A percentile compares a stretch with the other conserved stretches of the same genome.
phyloP scores from a whole-genome alignment of 2,797 vertebrate species.

The Hippocampus kuda region DNA sequence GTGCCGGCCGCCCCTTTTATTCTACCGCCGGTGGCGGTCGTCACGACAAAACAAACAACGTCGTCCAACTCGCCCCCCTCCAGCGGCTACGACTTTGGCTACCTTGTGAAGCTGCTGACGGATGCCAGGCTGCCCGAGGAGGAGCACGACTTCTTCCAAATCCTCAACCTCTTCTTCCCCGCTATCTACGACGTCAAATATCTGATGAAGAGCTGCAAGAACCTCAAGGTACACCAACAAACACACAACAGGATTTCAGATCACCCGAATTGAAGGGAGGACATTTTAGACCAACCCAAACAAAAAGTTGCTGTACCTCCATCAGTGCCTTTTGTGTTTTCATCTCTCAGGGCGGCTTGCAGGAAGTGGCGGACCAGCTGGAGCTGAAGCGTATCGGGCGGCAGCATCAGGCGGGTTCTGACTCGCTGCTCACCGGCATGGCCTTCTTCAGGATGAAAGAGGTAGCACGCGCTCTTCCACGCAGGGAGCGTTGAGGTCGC shows the following conservation, averaged over 20 bases:
- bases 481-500: neutral
- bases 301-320: no score
- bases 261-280: no score
- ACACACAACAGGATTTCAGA: neutral
- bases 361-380: slow-evolving; percentile 97
- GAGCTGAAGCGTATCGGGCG: slow-evolving; percentile 96
- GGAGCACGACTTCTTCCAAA: slow-evolving; percentile 97
- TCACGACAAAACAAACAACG: no score
- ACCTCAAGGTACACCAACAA: slow-evolving; percentile 78
- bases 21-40: neutral
- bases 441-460: slow-evolving; percentile 99
- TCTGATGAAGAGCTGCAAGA: slow-evolving; percentile 99
- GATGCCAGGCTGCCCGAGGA: slow-evolving; percentile 92
- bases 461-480: slow-evolving; percentile 58
- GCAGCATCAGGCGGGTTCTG: slow-evolving; percentile 95
- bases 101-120: slow-evolving; percentile 95
- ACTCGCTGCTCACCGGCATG: slow-evolving; percentile 96
- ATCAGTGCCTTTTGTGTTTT: neutral
- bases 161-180: slow-evolving; percentile 95
- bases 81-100: slow-evolving; percentile 97
- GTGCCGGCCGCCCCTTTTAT: neutral
- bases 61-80: neutral
- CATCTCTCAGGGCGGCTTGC: slow-evolving; percentile 80
- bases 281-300: no score
- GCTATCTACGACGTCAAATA: slow-evolving; percentile 99